These are phyloP conservation scores for Nothocercus nigrocapillus DNA, from an alignment of 2,113 vertebrate species.

Conservation along the genomic window DNA sequence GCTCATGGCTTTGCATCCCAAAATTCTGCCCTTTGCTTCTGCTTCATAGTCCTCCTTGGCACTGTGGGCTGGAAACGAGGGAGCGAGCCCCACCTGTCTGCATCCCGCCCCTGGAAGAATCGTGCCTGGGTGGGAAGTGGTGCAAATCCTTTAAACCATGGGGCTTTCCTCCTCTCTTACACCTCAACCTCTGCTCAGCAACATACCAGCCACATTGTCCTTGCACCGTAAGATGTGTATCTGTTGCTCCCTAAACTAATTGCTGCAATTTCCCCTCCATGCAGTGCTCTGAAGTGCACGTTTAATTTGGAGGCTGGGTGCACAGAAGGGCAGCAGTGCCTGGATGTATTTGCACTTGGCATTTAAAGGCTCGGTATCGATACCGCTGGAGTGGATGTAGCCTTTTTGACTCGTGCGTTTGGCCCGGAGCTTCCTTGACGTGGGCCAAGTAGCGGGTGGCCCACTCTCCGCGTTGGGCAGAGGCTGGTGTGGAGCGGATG, in stretches of 20 bases:
- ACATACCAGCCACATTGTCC: conserved; percentile 15
- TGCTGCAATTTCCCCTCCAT: not conserved
- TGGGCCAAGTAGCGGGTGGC: not conserved
- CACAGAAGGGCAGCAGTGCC: fast-evolving
- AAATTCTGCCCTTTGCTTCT: not conserved
- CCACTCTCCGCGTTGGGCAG: not conserved
- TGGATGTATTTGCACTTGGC: fast-evolving
- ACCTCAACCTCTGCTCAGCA: not conserved
- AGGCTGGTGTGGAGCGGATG: no score
- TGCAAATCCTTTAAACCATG: fast-evolving
- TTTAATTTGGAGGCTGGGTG: not conserved
- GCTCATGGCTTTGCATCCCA: not conserved
- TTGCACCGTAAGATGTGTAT: not conserved
- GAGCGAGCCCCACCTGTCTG: not conserved
- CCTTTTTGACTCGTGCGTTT: not conserved
- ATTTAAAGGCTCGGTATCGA: not conserved
- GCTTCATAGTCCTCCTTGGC: not conserved
- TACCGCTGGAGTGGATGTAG: not conserved
- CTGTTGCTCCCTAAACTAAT: not conserved
- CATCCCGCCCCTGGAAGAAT: fast-evolving
- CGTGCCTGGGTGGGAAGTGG: not conserved
- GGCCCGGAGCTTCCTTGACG: not conserved
- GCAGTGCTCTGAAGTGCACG: not conserved
- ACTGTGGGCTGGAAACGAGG: not conserved
- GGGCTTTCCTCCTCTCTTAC: not conserved